phyloP scores from a whole-genome alignment of 1,140 invertebrate species.

The Stegodyphus mimosarum region DNA sequence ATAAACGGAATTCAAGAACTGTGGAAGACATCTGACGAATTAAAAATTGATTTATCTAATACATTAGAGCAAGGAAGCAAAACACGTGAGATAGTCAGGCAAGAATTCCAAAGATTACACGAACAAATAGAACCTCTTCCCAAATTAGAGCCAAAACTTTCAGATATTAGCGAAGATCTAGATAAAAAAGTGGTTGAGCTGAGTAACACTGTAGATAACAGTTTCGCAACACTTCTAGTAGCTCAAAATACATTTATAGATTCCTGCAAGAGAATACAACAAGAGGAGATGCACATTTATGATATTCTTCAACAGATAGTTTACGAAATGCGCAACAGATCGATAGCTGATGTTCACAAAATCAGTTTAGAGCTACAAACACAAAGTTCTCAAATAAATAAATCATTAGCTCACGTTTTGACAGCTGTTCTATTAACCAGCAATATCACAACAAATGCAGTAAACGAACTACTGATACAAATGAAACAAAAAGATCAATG shows the following conservation, averaged over 20 bases:
- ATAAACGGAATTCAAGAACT: constrained; percentile 61
- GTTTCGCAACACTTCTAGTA: constrained; percentile 71
- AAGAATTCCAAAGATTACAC: constrained; percentile 51
- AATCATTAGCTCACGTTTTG: constrained; percentile 27
- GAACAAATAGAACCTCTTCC: constrained; percentile 56
- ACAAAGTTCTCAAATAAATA: constrained; percentile 26
- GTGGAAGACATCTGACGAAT: constrained; percentile 35
- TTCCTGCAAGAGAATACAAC: constrained; percentile 73
- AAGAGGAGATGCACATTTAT: constrained; percentile 73
- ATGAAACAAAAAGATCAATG: constrained; percentile 15
- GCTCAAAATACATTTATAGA: constrained; percentile 74
- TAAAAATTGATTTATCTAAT: constrained; percentile 31
- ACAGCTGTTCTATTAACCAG: constrained; percentile 12
- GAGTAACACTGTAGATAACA: constrained; percentile 67
- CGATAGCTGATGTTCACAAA: constrained; percentile 26
- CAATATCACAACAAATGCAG: constrained; percentile 18
- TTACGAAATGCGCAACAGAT: constrained; percentile 73
- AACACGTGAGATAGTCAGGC: constrained; percentile 45
- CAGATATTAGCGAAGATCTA: constrained; percentile 63
- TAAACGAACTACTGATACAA: constrained; percentile 13
- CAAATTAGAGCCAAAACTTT: constrained; percentile 30
- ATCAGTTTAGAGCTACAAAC: constrained; percentile 36
- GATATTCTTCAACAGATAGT: constrained; percentile 73
- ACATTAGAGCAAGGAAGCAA: constrained; percentile 54
- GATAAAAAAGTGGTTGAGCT: constrained; percentile 64